Evolutionary conservation across 2,888 invertebrate species (phyloP), one percentile per base, ranked within the genome.

Genomic region (Pilophorus perplexus): DNA sequence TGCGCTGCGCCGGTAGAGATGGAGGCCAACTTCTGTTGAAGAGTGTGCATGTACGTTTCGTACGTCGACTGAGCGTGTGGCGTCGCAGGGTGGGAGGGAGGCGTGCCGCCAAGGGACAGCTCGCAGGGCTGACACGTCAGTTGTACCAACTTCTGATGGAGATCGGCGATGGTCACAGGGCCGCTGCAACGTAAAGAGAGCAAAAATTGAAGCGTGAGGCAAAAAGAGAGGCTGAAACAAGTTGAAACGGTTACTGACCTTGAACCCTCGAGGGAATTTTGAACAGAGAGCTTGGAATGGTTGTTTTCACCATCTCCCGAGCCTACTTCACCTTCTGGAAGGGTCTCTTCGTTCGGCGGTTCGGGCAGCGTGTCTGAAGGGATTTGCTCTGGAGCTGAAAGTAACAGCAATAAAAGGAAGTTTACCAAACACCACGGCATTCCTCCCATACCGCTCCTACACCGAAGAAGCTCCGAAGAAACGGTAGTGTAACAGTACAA

Each of bases 1-100:
- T 64, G 16, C 18, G 68, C 66, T 59, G 67, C 67, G 44, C 75
- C 73, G 72, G 76, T 75, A n/a, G 78, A 77, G 57, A 78, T 76
- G 40, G 77, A 78, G 27, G 84, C 82, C 38, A 87, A 78, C 75
- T 87, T 87, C 75, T 88, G 86, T 72, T 88, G 88, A 70, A 88
- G 77, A 52, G 83, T 83, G 72, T 86, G 82, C 81, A 87, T 83
- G 75, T 87, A 86, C 50, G 83, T 81, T 74, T 82, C 85, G 76
- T 87, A 86, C 2, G 83, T 80, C 67, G 84, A 83, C 69, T 80
- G 80, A 72, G 83, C 82, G 75, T 84, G 86, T 4, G 87, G 87
- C 28, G 87, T 85, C 71, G 85, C 79, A 5, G 81, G 80, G 73
- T 82, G 81, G 72, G 81, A 82, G 55, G 83, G 83, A 42, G 78